Base-by-base conservation (phyloP, 2,888 invertebrate genomes). In the Strigamia crassipes region DNA sequence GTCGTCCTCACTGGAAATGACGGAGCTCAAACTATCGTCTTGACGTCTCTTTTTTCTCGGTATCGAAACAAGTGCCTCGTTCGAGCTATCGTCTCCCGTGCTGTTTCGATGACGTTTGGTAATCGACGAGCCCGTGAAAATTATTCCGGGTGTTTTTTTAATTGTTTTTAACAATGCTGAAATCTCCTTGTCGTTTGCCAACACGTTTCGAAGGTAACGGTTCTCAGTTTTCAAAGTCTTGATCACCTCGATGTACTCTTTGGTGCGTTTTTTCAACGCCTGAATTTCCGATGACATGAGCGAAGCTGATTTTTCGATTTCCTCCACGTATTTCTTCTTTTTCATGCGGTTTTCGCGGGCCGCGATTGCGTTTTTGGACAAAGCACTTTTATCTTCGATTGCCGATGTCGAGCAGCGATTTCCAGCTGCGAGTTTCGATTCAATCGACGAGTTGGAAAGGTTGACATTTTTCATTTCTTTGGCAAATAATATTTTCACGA, bases 301-400 rank as follows among this genome's bases (percentile, higher is more conserved):
- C 0, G 87, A 84, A 0, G 91, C 85, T 83, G 90, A 89, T 38
- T 87, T 88, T 85, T 92, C 92, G 18, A 92, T 87, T 18, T 88
- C 89, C 82, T 90, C 89, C 23, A 92, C 84, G 84, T 92, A 90
- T 42, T 89, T 89, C 85, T 92, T 92, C 85, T 92, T 92, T 77
- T 89, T 90, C 1, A 90, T 88, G 1, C 92, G 89, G 85, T 92
- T 92, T 85, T 91, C 91, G 3, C 92, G 87, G 0, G 92, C 92
- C 87, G 91, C 89, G 42, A 91, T 85, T 0, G 92, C 92, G 86
- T 92, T 92, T 84, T 90, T 88, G 12, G 89, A 89, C 46, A 46
- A 46, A 46, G 5, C 13, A 46, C n/a, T 13, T 46, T 46, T 46
- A 13, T n/a, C 46, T 4, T 46, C 46, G n/a, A 1, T 5, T 15